Evolutionary conservation across 2,888 invertebrate species (phyloP).

Genomic region (Mantis religiosa): DNA sequence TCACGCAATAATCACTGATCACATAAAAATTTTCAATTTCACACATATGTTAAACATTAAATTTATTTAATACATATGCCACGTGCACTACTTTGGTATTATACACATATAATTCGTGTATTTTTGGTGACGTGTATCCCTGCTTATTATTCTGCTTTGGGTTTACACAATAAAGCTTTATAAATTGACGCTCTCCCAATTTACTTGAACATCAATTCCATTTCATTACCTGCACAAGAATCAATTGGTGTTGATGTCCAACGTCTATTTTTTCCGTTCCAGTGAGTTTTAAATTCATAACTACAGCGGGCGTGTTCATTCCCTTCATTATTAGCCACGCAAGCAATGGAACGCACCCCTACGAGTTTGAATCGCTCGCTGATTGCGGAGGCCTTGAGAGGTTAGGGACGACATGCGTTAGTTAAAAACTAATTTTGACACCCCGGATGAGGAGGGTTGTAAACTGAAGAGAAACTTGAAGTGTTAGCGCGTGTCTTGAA

Average conservation of each 20-base stretch:
- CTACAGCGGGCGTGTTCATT: not conserved
- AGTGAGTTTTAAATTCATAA: not conserved
- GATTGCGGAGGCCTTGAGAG: not conserved
- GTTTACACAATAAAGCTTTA: no score
- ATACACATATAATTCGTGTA: no score
- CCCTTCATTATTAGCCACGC: not conserved
- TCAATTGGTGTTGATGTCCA: not conserved
- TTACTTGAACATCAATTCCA: not conserved
- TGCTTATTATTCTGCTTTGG: no score
- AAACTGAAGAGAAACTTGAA: not conserved
- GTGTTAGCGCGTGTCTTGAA: not conserved
- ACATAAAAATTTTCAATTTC: no score
- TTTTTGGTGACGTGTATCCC: no score
- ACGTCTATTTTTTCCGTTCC: not conserved
- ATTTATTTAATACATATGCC: no score
- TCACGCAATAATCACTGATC: no score
- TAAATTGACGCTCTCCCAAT: not conserved
- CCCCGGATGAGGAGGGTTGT: not conserved
- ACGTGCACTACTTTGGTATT: no score
- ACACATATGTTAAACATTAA: no score
- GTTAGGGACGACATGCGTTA: not conserved
- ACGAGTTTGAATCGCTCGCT: not conserved
- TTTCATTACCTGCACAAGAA: not conserved
- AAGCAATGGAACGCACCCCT: not conserved
- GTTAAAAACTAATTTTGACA: slow-evolving; percentile 9